Evolutionary conservation across 2,888 invertebrate genomes (phyloP).

Genomic region (Gari tellinella): DNA sequence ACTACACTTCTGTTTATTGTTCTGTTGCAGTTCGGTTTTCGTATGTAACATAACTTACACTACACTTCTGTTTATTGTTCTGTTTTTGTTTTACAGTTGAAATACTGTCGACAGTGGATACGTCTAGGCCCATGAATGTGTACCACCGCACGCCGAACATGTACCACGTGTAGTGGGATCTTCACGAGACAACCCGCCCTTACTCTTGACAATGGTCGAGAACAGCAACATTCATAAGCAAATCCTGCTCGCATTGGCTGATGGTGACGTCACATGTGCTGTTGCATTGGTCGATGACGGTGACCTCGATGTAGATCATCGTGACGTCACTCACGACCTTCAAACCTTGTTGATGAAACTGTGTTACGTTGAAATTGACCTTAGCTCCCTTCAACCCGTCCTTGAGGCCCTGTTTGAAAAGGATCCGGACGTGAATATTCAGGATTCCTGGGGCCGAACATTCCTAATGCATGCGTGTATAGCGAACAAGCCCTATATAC

Average conservation of each 20-base stretch:
- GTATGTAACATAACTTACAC: no score
- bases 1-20: no score
- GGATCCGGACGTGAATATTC: slow-evolving; percentile 66
- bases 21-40: no score
- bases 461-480: slow-evolving; percentile 77
- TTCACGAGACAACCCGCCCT: no score
- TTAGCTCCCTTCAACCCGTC: slow-evolving; percentile 43
- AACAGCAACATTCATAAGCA: slow-evolving; percentile 23
- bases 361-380: slow-evolving; percentile 66
- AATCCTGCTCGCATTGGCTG: slow-evolving; percentile 44
- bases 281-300: slow-evolving; percentile 51
- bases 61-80: no score
- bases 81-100: no score
- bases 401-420: slow-evolving; percentile 60
- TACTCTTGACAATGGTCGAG: slow-evolving; percentile 49
- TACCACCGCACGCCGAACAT: no score
- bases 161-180: no score
- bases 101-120: no score
- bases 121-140: no score
- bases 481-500: slow-evolving; percentile 57
- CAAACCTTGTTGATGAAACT: slow-evolving; percentile 74
- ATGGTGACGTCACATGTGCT: slow-evolving; percentile 49
- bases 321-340: slow-evolving; percentile 72
- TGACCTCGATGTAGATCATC: slow-evolving; percentile 67
- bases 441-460: slow-evolving; percentile 72